phyloP scores from a whole-genome alignment of 2,797 vertebrate species.

The Ptychadena robeensis region DNA sequence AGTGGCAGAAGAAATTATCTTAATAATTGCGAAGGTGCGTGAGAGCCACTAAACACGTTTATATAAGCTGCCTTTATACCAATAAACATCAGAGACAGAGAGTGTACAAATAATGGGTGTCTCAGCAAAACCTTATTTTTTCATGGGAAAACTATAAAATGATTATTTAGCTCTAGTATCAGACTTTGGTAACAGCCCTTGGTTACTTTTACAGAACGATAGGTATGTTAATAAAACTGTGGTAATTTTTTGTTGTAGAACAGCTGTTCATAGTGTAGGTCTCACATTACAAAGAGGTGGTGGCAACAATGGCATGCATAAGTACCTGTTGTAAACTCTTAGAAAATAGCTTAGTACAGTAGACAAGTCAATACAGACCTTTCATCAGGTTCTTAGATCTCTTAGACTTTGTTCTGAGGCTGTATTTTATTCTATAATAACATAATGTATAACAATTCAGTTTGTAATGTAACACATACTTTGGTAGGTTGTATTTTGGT shows the following conservation, averaged over 20 bases:
- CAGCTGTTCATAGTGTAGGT: constrained; percentile 31
- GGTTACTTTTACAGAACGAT: constrained; percentile 1
- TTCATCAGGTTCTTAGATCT: neutral
- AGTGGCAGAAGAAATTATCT: too few species aligned
- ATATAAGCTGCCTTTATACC: too few species aligned
- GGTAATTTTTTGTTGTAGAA: neutral
- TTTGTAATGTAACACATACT: neutral
- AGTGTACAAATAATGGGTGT: too few species aligned
- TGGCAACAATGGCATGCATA: constrained; percentile 8
- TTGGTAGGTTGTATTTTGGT: neutral
- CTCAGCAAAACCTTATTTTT: too few species aligned
- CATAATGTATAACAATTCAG: constrained; percentile 3
- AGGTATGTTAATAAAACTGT: neutral
- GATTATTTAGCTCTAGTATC: neutral
- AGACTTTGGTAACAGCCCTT: neutral
- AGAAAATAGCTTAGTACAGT: neutral
- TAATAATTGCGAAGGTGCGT: too few species aligned
- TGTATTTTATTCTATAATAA: neutral
- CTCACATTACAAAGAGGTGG: constrained; percentile 43
- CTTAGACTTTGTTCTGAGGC: neutral
- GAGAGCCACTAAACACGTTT: too few species aligned
- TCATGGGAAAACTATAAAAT: too few species aligned
- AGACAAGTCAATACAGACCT: constrained; percentile 7
- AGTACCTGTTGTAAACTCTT: constrained; percentile 37
- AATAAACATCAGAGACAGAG: too few species aligned